These are phyloP conservation scores for Carassius auratus DNA, from an alignment of 2,113 vertebrate species.

Conservation along the genomic window DNA sequence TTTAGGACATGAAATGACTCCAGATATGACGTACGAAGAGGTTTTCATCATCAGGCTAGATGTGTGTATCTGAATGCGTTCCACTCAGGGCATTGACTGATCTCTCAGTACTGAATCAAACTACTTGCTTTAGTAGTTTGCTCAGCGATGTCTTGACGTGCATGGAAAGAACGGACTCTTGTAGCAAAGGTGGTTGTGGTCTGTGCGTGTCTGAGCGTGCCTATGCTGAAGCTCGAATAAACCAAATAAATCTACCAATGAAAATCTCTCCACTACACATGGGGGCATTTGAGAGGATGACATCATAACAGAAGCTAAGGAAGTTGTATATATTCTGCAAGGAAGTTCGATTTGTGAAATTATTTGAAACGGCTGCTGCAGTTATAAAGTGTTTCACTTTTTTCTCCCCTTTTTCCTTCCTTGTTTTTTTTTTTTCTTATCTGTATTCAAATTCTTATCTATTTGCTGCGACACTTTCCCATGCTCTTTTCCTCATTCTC, in stretches of 20 bases:
- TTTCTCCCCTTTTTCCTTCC: background rate
- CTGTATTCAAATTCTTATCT: conserved; percentile 26
- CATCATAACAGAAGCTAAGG: background rate
- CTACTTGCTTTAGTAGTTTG: conserved; percentile 26
- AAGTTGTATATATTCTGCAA: background rate
- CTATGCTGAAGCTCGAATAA: background rate
- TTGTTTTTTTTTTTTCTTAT: background rate
- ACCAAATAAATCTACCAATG: background rate
- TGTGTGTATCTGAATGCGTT: conserved; percentile 8
- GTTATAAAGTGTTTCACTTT: background rate
- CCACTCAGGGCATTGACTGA: conserved; percentile 39
- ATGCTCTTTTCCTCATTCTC: conserved; percentile 9
- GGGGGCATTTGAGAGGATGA: background rate
- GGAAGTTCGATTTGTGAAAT: background rate
- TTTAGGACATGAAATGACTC: background rate
- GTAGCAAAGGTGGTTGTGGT: background rate
- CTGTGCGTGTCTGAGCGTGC: conserved; percentile 12
- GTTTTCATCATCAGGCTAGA: conserved; percentile 2
- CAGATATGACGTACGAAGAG: background rate
- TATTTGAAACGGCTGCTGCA: background rate
- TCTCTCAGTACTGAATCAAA: conserved; percentile 18
- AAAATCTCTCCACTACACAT: background rate
- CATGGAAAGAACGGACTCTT: conserved; percentile 17
- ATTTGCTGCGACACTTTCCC: background rate
- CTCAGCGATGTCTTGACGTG: conserved; percentile 48